Base-by-base conservation (phyloP, 2,888 invertebrate genomes). In the Leucoma salicis region DNA sequence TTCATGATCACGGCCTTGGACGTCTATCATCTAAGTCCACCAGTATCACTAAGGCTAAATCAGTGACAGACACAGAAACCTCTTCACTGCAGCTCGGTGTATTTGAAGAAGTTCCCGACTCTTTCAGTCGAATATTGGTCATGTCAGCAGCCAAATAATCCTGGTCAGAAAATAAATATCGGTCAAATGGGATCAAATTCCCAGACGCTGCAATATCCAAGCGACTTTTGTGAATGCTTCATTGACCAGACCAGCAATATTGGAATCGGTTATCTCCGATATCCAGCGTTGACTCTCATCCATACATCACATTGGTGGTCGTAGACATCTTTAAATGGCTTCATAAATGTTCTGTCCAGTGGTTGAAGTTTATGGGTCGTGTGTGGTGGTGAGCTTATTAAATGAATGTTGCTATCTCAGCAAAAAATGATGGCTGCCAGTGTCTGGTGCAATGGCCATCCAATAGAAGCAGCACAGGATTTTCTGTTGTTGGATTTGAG, bases 291-390 rank as follows among this genome's bases (percentile, higher is more conserved):
- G 39, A 47, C 24, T 49, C 53, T 49, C 42, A 57, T 56, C 49
- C 49, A 55, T 36, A 46, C 1, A 10, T 39, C 51, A 24, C 54
- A 53, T 45, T 18, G 43, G 14, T 55, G 33, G 32, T 31, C 34
- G 10, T 36, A 47, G 31, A 52, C 51, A 45, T 50, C 37, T 42
- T 62, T 62, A 32, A 62, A 53, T 10, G 59, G 57, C 32, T 53
- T 55, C 53, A 60, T 57, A 33, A 60, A 57, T 28, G 55, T 36
- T 14, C 56, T 47, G 37, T 64, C 59, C 24, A 58, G 39, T 15
- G 55, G 61, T 32, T 62, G 57, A 5, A 64, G 50, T 32, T 57
- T 56, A 35, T 57, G 57, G 6, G 57, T 57, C 3, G 53, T 53
- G 39, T 60, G 57, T 31, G 60, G 57, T 46, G 57, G 60, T 25